Percentiles rank a stretch among this genome's conserved stretches.
Evolutionary conservation across 2,113 vertebrate species (phyloP).

Genomic region (Garra rufa): DNA sequence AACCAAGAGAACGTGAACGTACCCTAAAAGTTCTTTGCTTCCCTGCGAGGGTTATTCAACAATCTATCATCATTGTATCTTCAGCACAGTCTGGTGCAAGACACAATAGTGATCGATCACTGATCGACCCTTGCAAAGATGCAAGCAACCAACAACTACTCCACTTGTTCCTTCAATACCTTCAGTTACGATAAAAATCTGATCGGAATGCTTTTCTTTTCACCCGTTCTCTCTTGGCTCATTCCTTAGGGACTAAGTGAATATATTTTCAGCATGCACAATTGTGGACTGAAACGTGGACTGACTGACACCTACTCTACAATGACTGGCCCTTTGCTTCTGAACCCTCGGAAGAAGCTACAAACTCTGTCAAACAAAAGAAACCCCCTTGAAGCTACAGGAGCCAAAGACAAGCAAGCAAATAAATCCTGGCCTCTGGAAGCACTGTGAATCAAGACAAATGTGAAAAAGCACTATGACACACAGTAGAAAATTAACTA

Average conservation of each 20-base stretch:
- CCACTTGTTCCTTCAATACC: not conserved
- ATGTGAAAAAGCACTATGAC: not conserved
- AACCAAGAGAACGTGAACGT: too few relatives aligned
- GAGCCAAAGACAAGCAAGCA: not conserved
- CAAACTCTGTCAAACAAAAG: constrained; percentile 14
- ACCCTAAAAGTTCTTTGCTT: not conserved
- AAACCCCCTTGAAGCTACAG: not conserved
- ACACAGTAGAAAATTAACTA: not conserved
- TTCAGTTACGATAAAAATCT: not conserved
- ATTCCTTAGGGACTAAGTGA: not conserved
- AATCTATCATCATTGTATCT: not conserved
- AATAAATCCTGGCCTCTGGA: constrained; percentile 2
- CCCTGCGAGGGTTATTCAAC: not conserved
- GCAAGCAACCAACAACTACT: not conserved
- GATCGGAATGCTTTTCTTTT: not conserved
- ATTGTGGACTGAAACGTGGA: not conserved
- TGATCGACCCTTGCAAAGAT: not conserved
- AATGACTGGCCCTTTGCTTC: not conserved
- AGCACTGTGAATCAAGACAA: not conserved
- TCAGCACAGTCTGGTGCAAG: not conserved
- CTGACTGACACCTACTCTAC: not conserved
- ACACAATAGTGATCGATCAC: not conserved
- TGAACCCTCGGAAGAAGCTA: not conserved
- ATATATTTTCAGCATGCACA: not conserved
- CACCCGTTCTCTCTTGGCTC: not conserved